These are phyloP conservation scores for Antechinus stuartii DNA, from an alignment of 2,113 vertebrate genomes.

Conservation along the genomic window DNA sequence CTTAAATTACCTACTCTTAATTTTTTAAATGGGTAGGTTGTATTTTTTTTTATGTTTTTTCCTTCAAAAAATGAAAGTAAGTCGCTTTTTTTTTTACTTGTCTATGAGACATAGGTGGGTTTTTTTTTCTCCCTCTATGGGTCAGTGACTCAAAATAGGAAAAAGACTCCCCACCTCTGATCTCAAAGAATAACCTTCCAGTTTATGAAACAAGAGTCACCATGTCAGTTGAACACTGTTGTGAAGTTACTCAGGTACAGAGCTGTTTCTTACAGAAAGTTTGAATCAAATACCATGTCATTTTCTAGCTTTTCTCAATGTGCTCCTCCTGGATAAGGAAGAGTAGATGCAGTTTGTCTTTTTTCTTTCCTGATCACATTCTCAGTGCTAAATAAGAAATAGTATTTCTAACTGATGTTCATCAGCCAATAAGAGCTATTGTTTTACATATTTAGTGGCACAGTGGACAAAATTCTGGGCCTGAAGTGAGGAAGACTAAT, in stretches of 20 bases:
- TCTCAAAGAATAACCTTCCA: constrained; percentile 41
- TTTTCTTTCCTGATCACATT: neutral
- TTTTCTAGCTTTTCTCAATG: constrained; percentile 53
- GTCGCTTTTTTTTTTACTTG: constrained; percentile 46
- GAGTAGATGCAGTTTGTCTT: neutral
- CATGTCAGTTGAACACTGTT: constrained; percentile 59
- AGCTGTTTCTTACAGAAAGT: constrained; percentile 68
- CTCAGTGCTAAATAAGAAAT: constrained; percentile 66
- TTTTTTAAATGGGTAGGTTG: neutral
- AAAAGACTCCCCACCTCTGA: neutral
- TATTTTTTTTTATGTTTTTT: constrained; percentile 23
- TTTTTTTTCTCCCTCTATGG: constrained; percentile 24
- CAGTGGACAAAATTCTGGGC: neutral
- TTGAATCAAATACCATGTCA: constrained; percentile 59
- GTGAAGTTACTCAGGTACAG: constrained; percentile 56
- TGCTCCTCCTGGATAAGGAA: constrained; percentile 44
- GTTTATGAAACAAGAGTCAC: constrained; percentile 53
- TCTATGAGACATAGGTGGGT: constrained; percentile 38
- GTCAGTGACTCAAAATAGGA: constrained; percentile 31
- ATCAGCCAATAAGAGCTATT: constrained; percentile 56
- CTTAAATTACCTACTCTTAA: neutral
- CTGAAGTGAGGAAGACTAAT: neutral
- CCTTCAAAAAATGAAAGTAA: constrained; percentile 43
- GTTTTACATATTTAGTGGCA: neutral
- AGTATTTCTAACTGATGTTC: constrained; percentile 58